phyloP scores from a whole-genome alignment of 2,797 vertebrate species.

The Microctenopoma stevenorrisi region DNA sequence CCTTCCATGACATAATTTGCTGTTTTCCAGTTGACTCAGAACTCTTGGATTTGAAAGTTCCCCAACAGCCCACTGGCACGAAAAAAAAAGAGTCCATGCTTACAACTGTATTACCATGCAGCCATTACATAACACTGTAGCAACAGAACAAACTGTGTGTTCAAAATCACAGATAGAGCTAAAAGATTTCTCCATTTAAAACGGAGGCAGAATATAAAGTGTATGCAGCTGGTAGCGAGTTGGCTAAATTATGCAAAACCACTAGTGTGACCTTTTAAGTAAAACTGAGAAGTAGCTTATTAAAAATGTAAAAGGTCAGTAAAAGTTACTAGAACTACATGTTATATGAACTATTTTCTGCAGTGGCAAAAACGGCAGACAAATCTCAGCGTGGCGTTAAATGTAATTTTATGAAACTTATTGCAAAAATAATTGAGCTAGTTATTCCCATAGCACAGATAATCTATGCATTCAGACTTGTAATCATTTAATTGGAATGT shows the following conservation, averaged over 20 bases:
- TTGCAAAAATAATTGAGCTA: background rate
- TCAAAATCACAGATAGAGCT: background rate
- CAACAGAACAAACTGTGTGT: background rate
- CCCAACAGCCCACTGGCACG: background rate
- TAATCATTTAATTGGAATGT: slow-evolving; percentile 14
- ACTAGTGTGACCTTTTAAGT: slow-evolving; percentile 60
- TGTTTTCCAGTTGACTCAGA: slow-evolving; percentile 24
- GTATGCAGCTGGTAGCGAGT: slow-evolving; percentile 34
- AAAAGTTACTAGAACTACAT: slow-evolving; percentile 37
- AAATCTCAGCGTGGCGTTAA: slow-evolving; percentile 5
- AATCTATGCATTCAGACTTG: slow-evolving; percentile 22
- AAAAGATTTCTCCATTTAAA: background rate
- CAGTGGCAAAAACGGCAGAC: slow-evolving; percentile 2
- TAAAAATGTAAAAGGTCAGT: slow-evolving; percentile 65
- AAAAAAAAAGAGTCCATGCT: background rate
- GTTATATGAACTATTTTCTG: slow-evolving; percentile 23
- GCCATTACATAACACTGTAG: background rate
- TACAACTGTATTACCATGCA: slow-evolving; percentile 10
- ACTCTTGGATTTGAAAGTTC: background rate
- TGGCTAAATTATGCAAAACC: slow-evolving; percentile 62
- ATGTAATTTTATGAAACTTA: background rate
- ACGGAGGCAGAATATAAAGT: slow-evolving; percentile 32
- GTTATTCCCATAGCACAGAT: slow-evolving; percentile 13
- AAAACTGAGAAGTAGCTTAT: slow-evolving; percentile 54
- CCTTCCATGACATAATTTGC: slow-evolving; percentile 12